Base-by-base conservation (phyloP, 2,888 invertebrate genomes). In the Stenichneumon culpator region DNA sequence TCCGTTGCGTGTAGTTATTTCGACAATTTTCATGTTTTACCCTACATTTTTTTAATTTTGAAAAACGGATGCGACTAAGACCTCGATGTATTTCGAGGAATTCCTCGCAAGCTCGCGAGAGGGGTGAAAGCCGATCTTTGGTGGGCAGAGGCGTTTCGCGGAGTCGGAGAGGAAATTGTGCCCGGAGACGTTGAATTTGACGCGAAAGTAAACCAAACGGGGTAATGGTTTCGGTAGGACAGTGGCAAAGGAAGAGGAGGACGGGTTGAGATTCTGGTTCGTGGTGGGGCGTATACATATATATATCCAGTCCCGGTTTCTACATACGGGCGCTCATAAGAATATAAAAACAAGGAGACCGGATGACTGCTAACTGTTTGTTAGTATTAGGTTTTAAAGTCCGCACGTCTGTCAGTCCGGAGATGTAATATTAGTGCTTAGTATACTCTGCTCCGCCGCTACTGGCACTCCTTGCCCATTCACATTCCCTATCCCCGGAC, bases 381-480 rank as follows among this genome's bases (percentile, higher is more conserved):
- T 94, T 94, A 93, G 93, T 93, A 92, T 94, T 94, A 91, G 92
- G 91, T 92, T 94, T 94, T 94, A 93, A 94, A 94, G 93, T 94
- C 93, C 92, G 93, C 92, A 90, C 93, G 94, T 93, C 93, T 94
- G 93, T 94, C 94, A 93, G 93, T 90, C 89, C 90, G 87, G 92
- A 92, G 93, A 93, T 93, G 93, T 93, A 93, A 94, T 94, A 93
- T 94, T 93, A 93, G 93, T 93, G 93, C 91, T 92, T 91, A 78
- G 89, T 91, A 90, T 88, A 87, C 86, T 88, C 88, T 57, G 50
- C 54, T 72, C 89, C 88, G 88, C 87, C 89, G 87, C 84, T 86
- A 89, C 90, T 89, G 89, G 90, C 89, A 88, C 86, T 91, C 90
- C 89, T 47, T 90, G 72, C 82, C 86, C 86, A 87, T 86, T 88